A percentile compares a stretch with the other conserved stretches of the same genome.
phyloP scores from a whole-genome alignment of 2,888 invertebrate genomes.

The Blomia tropicalis region DNA sequence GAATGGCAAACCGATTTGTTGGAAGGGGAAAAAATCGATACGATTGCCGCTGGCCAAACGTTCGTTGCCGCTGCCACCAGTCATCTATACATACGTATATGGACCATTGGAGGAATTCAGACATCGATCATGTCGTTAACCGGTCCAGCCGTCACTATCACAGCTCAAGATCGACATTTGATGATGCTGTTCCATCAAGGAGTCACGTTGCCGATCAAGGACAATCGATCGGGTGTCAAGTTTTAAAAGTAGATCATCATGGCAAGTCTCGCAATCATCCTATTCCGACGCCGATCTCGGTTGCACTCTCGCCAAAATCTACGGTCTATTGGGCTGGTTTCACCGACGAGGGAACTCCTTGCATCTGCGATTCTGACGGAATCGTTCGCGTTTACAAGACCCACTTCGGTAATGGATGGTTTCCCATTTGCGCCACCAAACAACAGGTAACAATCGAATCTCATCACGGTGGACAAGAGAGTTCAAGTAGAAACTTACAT shows the following conservation, averaged over 20 bases:
- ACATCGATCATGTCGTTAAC: conserved; percentile 55
- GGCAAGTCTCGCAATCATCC: conserved; percentile 22
- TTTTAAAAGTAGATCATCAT: conserved; percentile 32
- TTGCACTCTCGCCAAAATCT: conserved; percentile 36
- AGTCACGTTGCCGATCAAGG: conserved; percentile 29
- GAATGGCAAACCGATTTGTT: conserved; percentile 70
- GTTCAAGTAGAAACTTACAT: not conserved
- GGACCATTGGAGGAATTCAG: conserved; percentile 71
- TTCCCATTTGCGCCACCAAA: conserved; percentile 58
- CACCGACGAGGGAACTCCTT: conserved; percentile 63
- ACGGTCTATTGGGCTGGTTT: conserved; percentile 45
- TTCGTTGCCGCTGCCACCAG: conserved; percentile 64
- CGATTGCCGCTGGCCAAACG: conserved; percentile 43
- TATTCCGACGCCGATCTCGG: conserved; percentile 30
- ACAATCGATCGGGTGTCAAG: conserved; percentile 34
- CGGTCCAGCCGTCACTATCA: conserved; percentile 53
- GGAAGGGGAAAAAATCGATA: conserved; percentile 55
- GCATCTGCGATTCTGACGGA: conserved; percentile 58
- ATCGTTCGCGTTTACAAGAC: conserved; percentile 53
- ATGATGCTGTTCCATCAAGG: conserved; percentile 28
- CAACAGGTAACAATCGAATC: conserved; percentile 46
- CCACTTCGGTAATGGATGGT: conserved; percentile 53
- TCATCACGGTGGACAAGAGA: not conserved
- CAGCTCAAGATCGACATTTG: conserved; percentile 32
- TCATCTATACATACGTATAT: conserved; percentile 58